These are phyloP conservation scores for Macropis europaea DNA, from an alignment of 2,888 invertebrate species.

Conservation along the genomic window DNA sequence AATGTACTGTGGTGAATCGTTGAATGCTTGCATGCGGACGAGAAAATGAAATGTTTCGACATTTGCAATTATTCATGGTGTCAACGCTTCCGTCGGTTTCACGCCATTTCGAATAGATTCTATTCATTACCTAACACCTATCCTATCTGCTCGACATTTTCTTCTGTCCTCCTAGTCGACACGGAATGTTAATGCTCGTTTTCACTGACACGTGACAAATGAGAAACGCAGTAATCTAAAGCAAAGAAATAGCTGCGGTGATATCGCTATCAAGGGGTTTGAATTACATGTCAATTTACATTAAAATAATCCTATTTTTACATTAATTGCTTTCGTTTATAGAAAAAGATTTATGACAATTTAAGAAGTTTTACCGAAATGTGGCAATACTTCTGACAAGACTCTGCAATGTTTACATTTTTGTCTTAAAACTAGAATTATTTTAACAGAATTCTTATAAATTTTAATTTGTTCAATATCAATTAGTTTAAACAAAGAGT, in stretches of 20 bases:
- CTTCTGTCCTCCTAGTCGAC: conserved; percentile 26
- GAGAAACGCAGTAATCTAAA: conserved; percentile 9
- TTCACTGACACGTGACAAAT: conserved; percentile 32
- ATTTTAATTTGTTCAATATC: too few relatives aligned
- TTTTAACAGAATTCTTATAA: too few relatives aligned
- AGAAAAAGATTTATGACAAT: too few relatives aligned
- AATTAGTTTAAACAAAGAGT: too few relatives aligned
- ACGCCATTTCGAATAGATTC: conserved; percentile 49
- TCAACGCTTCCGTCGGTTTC: conserved; percentile 57
- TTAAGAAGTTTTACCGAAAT: too few relatives aligned
- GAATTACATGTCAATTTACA: not conserved
- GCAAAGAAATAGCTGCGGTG: conserved; percentile 1
- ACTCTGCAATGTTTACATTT: too few relatives aligned
- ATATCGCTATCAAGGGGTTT: not conserved
- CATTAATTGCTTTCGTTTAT: too few relatives aligned
- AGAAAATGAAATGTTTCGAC: conserved; percentile 66
- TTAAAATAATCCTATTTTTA: too few relatives aligned
- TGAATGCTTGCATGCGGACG: conserved; percentile 15
- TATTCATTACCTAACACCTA: conserved; percentile 58
- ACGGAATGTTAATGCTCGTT: conserved; percentile 44
- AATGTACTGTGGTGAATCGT: conserved; percentile 8
- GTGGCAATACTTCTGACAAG: too few relatives aligned
- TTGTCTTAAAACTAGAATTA: too few relatives aligned
- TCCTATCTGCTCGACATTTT: conserved; percentile 38
- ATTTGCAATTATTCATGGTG: conserved; percentile 65